Conservation (phyloP, 2,888 invertebrate species). For the Troides aeacus region DNA sequence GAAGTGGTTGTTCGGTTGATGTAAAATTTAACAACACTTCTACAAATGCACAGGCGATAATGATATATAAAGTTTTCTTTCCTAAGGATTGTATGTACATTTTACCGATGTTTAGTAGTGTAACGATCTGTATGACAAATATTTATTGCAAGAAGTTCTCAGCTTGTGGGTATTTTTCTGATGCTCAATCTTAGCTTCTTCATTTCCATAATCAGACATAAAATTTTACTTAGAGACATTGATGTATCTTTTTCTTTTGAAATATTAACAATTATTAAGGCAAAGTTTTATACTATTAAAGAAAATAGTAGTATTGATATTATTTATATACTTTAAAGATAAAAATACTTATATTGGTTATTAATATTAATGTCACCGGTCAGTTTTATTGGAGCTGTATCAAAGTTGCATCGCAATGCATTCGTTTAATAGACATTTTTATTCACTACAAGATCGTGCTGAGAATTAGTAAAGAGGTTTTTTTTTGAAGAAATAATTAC, state of each 20-base stretch:
- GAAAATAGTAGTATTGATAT: neutral
- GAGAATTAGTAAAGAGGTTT: conserved; percentile 8
- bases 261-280: no score
- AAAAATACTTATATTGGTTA: neutral
- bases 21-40: conserved; percentile 19
- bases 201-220: no score
- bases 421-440: conserved; percentile 9
- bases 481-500: neutral
- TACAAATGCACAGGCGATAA: conserved; percentile 18
- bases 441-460: neutral
- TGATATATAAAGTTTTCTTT: conserved; percentile 28
- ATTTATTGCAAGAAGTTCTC: no score
- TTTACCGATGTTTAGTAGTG: no score
- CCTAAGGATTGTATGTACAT: neutral
- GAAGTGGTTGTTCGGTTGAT: conserved; percentile 23
- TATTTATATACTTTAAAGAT: neutral
- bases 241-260: no score
- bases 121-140: no score
- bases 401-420: conserved; percentile 2
- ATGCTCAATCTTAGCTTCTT: no score
- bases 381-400: conserved; percentile 3
- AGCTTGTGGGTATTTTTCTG: no score
- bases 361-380: conserved; percentile 10
- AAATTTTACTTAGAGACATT: no score
- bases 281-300: neutral